A percentile compares a stretch with the other conserved stretches of the same genome.
Conservation (phyloP, 2,888 invertebrate genomes). For the Scaptomyza reducta region DNA sequence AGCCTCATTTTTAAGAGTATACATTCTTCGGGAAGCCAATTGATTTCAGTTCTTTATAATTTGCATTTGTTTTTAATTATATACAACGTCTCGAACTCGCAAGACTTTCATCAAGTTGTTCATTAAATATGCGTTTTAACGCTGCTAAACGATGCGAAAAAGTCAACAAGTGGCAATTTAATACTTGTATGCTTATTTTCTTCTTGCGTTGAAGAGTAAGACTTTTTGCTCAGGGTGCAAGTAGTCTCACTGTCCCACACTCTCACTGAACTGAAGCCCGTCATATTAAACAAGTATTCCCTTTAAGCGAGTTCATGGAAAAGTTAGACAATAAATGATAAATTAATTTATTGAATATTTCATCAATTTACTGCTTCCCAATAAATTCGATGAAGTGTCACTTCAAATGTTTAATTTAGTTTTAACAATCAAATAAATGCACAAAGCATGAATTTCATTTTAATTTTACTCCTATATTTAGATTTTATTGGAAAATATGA, state of each 20-base stretch:
- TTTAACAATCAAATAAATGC: not conserved
- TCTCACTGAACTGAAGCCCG: constrained; percentile 10
- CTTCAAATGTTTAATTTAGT: not conserved
- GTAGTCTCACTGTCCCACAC: not conserved
- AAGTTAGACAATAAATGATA: not conserved
- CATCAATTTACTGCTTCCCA: not conserved
- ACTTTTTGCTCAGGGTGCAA: not conserved
- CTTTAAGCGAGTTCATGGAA: not conserved
- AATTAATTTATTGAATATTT: not conserved
- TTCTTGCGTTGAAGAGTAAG: not conserved
- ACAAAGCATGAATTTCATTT: not conserved
- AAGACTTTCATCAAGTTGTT: constrained; percentile 24
- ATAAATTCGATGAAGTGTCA: not conserved
- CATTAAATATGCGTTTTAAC: constrained; percentile 12
- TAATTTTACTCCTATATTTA: not conserved
- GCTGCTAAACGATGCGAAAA: constrained; percentile 14
- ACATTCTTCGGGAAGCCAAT: not conserved
- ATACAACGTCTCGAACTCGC: constrained; percentile 5
- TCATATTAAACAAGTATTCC: not conserved
- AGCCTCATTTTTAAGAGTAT: constrained; percentile 1
- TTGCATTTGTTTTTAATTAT: constrained; percentile 16
- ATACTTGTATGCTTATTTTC: constrained; percentile 36
- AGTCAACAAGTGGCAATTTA: constrained; percentile 28
- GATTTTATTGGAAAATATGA: not conserved
- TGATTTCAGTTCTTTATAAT: not conserved